Conservation (phyloP, 2,888 invertebrate genomes). For the Eucera pruinosa region DNA sequence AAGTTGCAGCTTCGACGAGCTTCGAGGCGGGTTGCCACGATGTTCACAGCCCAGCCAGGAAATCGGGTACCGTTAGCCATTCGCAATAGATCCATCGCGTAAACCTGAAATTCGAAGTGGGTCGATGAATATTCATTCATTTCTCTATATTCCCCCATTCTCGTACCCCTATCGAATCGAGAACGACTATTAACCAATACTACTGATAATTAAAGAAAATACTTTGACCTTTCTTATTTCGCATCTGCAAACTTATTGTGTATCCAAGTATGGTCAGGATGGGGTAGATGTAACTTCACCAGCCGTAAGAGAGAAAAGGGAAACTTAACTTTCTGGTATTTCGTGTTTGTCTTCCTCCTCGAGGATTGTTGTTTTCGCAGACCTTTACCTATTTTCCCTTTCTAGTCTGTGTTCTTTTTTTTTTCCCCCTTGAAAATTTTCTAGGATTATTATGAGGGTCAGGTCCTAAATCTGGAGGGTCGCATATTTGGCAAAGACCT, state of each 20-base stretch:
- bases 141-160: neutral
- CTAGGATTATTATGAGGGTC: too few relatives aligned
- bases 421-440: neutral
- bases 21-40: slow-evolving; percentile 14
- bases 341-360: neutral
- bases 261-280: too few relatives aligned
- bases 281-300: too few relatives aligned
- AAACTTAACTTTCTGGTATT: neutral
- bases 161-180: too few relatives aligned
- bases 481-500: too few relatives aligned
- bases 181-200: neutral
- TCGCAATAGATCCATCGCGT: slow-evolving; percentile 49
- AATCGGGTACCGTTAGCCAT: slow-evolving; percentile 49
- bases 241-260: neutral
- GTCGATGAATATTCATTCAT: slow-evolving; percentile 62
- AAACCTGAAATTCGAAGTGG: slow-evolving; percentile 60
- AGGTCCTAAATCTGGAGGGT: too few relatives aligned
- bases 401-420: too few relatives aligned
- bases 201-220: neutral
- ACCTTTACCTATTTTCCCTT: neutral
- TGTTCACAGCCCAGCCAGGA: slow-evolving; percentile 24
- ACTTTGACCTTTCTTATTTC: too few relatives aligned
- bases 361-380: neutral
- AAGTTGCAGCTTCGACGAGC: slow-evolving; percentile 34
- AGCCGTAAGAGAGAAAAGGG: too few relatives aligned